These are phyloP conservation scores for Danaus melanippus DNA, from an alignment of 1,140 invertebrate species.

Conservation along the genomic window DNA sequence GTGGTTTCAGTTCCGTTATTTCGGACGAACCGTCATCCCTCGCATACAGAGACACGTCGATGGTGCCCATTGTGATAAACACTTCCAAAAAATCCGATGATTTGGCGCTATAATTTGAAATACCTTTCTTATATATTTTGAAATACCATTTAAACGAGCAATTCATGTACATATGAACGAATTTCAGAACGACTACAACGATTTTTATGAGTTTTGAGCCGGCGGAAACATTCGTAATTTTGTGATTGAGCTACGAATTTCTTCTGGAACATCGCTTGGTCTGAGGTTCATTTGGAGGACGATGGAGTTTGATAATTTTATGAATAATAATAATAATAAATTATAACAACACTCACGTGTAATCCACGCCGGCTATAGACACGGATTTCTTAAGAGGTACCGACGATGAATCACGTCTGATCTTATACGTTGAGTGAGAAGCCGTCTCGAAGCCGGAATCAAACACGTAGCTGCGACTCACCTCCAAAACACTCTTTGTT, in stretches of 20 bases:
- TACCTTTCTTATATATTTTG: too few relatives aligned
- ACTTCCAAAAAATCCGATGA: constrained; percentile 45
- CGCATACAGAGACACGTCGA: constrained; percentile 42
- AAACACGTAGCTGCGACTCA: constrained; percentile 9
- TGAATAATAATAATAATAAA: background rate
- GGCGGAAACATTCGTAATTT: too few relatives aligned
- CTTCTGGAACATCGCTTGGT: too few relatives aligned
- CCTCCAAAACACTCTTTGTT: constrained; percentile 8
- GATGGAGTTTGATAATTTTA: too few relatives aligned
- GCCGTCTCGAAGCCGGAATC: constrained; percentile 43
- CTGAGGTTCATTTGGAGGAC: too few relatives aligned
- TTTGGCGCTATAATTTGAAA: constrained; percentile 25
- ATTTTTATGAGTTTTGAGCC: too few relatives aligned
- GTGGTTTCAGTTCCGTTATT: constrained; percentile 24
- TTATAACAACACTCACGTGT: constrained; percentile 23
- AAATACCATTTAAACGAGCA: background rate
- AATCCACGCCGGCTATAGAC: constrained; percentile 24
- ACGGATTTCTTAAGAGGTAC: constrained; percentile 28
- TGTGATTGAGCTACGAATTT: too few relatives aligned
- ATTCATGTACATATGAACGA: too few relatives aligned
- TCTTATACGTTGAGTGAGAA: constrained; percentile 22
- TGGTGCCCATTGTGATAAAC: constrained; percentile 49
- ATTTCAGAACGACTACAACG: too few relatives aligned
- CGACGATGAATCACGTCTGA: constrained; percentile 1
- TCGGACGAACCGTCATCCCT: constrained; percentile 30